Percentiles rank a stretch among this genome's conserved stretches.
phyloP scores from a whole-genome alignment of 1,140 invertebrate genomes.

The Armadillidium nasatum region DNA sequence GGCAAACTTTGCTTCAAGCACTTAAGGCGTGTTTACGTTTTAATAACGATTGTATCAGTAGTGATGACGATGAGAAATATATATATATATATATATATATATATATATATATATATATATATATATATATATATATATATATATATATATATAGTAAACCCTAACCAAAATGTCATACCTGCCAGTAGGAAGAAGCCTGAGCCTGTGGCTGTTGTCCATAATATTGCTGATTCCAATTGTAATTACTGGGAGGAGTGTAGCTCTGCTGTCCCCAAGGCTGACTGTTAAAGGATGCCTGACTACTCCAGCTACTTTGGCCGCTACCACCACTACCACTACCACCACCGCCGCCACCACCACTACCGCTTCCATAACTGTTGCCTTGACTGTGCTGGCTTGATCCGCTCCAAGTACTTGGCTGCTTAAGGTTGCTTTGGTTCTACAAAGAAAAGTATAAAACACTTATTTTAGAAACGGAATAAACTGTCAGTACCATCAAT shows the following conservation, averaged over 20 bases:
- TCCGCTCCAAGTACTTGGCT: constrained; percentile 25
- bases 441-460: constrained; percentile 26
- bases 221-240: constrained; percentile 32
- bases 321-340: no score
- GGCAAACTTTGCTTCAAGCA: no score
- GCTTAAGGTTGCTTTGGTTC: constrained; percentile 22
- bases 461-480: background rate
- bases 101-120: no score
- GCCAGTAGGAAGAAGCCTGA: constrained; percentile 12
- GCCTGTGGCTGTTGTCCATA: constrained; percentile 21
- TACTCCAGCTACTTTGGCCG: constrained; percentile 12
- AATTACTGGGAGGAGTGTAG: background rate
- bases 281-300: no score
- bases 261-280: no score
- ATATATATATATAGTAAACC: no score
- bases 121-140: no score
- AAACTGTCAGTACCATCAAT: constrained; percentile 7
- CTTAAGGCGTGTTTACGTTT: no score
- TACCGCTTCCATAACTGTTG: constrained; percentile 23
- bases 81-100: no score
- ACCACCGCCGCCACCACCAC: constrained; percentile 24
- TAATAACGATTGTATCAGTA: no score
- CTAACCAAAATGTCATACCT: background rate
- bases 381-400: constrained; percentile 26
- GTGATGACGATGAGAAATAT: no score